Evolutionary conservation across 2,113 vertebrate species (phyloP).

Genomic region (Eudyptes chrysolophus): DNA sequence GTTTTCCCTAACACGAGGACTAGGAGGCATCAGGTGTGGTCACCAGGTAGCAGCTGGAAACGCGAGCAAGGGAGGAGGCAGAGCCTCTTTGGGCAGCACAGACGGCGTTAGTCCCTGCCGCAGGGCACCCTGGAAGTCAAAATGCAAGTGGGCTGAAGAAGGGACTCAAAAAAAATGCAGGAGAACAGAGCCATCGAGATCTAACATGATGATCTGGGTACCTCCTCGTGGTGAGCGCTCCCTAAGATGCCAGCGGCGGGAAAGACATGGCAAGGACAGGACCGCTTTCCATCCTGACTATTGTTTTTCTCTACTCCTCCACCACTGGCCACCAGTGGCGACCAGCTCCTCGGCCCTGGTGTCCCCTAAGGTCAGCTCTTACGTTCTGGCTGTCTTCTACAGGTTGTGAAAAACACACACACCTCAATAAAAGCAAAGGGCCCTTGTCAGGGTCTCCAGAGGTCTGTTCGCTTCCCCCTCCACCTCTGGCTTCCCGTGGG

Average conservation of each 20-base stretch:
- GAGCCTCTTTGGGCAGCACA: background rate
- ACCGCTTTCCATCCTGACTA: accelerated
- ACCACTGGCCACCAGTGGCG: background rate
- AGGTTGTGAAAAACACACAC: background rate
- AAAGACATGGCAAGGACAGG: background rate
- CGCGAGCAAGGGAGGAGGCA: background rate
- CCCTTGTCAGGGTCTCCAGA: background rate
- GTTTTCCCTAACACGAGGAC: background rate
- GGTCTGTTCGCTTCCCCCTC: background rate
- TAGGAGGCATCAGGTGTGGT: background rate
- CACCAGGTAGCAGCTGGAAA: background rate
- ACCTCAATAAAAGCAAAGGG: background rate
- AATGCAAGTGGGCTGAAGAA: background rate
- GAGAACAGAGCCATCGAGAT: background rate
- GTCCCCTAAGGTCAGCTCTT: background rate
- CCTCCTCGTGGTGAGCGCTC: background rate
- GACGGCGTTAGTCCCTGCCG: background rate
- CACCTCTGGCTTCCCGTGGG: too few species aligned
- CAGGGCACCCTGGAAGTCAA: background rate
- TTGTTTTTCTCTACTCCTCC: background rate
- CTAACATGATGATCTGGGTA: too few species aligned
- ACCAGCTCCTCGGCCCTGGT: background rate
- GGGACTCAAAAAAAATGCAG: background rate
- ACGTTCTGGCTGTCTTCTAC: background rate
- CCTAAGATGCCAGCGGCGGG: background rate